Evolutionary conservation across 1,140 invertebrate genomes (phyloP).

Genomic region (Habropoda laboriosa): DNA sequence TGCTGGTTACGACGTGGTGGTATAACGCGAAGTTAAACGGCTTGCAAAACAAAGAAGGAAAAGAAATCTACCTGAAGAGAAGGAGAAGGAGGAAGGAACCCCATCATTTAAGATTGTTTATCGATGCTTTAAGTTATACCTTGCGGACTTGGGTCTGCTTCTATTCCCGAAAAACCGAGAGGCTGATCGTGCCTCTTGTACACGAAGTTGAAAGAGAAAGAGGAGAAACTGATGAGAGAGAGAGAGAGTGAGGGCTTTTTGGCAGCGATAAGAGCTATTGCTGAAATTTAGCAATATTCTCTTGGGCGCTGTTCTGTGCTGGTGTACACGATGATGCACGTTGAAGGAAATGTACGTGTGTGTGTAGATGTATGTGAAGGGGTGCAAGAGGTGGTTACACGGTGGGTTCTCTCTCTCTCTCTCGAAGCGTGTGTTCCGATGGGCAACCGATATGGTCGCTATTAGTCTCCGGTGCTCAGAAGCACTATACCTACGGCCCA

Average conservation of each 20-base stretch:
- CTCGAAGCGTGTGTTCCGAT: conserved; percentile 56
- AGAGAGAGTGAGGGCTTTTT: conserved; percentile 18
- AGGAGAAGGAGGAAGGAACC: too few species aligned
- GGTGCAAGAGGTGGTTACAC: too few species aligned
- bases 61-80: not conserved
- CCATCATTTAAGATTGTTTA: conserved; percentile 44
- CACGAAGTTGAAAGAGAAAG: not conserved
- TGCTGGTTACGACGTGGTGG: too few species aligned
- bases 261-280: conserved; percentile 57
- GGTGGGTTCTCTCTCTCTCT: conserved; percentile 3
- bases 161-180: conserved; percentile 11
- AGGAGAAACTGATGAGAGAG: too few species aligned
- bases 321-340: too few species aligned
- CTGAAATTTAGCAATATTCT: conserved; percentile 58
- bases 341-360: too few species aligned
- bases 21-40: conserved; percentile 15
- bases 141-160: not conserved
- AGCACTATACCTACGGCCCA: conserved; percentile 58
- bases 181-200: not conserved
- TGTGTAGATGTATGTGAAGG: too few species aligned
- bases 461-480: conserved; percentile 67
- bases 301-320: not conserved
- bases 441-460: conserved; percentile 65
- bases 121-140: conserved; percentile 16
- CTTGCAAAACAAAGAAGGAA: not conserved